These are phyloP conservation scores for Telenomus remus DNA, from an alignment of 1,140 invertebrate species.

Conservation along the genomic window DNA sequence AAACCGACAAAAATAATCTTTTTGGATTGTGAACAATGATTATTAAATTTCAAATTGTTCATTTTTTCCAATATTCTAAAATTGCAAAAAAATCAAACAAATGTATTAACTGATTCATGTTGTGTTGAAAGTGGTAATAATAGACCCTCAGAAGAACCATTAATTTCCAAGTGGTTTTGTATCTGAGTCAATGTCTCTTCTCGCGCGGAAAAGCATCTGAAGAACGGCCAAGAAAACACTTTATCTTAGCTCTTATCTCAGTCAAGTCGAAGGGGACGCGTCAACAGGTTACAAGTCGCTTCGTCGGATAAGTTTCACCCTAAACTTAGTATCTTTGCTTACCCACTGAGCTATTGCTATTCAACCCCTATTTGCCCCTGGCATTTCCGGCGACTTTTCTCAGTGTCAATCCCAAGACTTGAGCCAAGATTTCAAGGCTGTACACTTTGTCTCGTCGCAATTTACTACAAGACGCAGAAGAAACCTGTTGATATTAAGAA, in stretches of 20 bases:
- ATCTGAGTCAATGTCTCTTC: conserved; percentile 23
- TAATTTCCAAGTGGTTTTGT: conserved; percentile 26
- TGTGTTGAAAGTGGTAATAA: neutral
- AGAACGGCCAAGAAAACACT: conserved; percentile 69
- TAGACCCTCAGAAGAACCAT: neutral
- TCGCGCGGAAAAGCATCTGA: conserved; percentile 31
- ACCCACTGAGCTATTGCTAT: conserved; percentile 56
- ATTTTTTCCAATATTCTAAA: too few relatives aligned
- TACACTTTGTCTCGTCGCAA: conserved; percentile 18
- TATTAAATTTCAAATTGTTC: too few relatives aligned
- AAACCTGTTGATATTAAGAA: conserved; percentile 64
- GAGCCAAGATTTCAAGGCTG: conserved; percentile 66
- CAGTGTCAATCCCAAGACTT: conserved; percentile 63
- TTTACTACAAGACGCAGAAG: conserved; percentile 44
- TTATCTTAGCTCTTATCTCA: conserved; percentile 61
- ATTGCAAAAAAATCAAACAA: too few relatives aligned
- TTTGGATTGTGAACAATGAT: too few relatives aligned
- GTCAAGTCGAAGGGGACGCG: conserved; percentile 52
- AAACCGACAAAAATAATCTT: too few relatives aligned
- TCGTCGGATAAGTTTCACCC: conserved; percentile 57
- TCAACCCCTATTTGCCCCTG: conserved; percentile 60
- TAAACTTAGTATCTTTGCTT: conserved; percentile 62
- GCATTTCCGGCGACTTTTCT: conserved; percentile 65
- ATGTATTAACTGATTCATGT: too few relatives aligned
- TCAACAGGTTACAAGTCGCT: conserved; percentile 69